Conservation (phyloP, 1,140 invertebrate species). For the Coptotermes formosanus region DNA sequence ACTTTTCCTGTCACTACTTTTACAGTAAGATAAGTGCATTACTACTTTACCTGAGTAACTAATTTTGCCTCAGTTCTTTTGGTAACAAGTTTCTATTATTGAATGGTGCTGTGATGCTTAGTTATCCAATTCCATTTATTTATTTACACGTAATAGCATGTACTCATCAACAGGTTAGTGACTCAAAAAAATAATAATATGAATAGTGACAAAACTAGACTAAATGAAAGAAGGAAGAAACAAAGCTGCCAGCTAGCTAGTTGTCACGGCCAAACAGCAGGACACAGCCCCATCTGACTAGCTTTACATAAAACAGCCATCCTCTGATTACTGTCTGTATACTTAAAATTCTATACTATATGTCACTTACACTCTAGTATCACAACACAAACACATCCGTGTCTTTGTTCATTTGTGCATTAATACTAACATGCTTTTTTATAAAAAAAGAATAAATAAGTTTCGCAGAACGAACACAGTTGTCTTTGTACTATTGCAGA, state of each 20-base stretch:
- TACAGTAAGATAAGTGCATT: too few species aligned
- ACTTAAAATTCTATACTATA: neutral
- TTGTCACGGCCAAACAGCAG: conserved; percentile 9
- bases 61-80: too few species aligned
- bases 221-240: neutral
- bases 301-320: neutral
- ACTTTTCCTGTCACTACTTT: too few species aligned
- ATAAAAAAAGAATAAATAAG: neutral
- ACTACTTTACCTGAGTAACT: too few species aligned
- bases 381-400: neutral
- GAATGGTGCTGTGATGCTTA: too few species aligned
- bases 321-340: neutral
- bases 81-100: too few species aligned
- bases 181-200: too few species aligned
- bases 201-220: neutral
- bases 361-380: conserved; percentile 8
- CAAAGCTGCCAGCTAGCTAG: conserved; percentile 3
- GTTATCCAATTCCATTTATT: too few species aligned
- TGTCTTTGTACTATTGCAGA: conserved; percentile 6
- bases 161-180: too few species aligned
- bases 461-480: neutral
- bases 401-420: conserved; percentile 6
- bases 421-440: neutral
- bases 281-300: conserved; percentile 16
- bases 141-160: too few species aligned